phyloP scores from a whole-genome alignment of 1,140 invertebrate genomes.

The Contarinia nasturtii region DNA sequence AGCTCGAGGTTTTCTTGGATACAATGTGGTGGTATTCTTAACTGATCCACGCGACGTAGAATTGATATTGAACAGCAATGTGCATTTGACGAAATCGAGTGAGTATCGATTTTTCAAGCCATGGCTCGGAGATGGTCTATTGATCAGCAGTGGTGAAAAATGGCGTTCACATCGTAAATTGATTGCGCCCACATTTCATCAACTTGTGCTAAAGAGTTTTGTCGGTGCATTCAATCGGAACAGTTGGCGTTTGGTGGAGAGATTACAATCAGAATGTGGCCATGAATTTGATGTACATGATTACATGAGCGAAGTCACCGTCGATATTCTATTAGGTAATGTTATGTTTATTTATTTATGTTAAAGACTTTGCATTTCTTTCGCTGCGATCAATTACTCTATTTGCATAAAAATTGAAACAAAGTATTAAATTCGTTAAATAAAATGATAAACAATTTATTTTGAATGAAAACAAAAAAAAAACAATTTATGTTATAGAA shows the following conservation, averaged over 20 bases:
- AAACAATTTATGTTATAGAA: constrained; percentile 23
- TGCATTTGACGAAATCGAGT: constrained; percentile 62
- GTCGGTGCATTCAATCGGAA: constrained; percentile 74
- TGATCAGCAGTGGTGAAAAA: constrained; percentile 65
- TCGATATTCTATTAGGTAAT: constrained; percentile 68
- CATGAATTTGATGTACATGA: constrained; percentile 67
- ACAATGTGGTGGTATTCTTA: constrained; percentile 40
- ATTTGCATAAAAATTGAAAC: neutral
- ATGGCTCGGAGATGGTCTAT: constrained; percentile 73
- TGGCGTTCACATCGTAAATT: constrained; percentile 73
- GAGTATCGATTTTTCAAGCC: constrained; percentile 73
- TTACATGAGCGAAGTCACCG: constrained; percentile 61
- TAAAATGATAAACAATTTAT: no score
- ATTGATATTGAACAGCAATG: constrained; percentile 43
- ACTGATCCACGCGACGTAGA: constrained; percentile 46
- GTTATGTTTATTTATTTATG: neutral
- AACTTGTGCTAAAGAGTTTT: constrained; percentile 78
- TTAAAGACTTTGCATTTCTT: neutral
- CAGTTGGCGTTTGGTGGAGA: constrained; percentile 43
- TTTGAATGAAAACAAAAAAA: no score
- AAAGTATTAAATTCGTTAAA: neutral
- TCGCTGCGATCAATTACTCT: neutral
- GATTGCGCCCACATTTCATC: constrained; percentile 84
- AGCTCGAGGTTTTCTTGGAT: constrained; percentile 39
- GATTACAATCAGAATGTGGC: constrained; percentile 38